Evolutionary conservation across 1,140 invertebrate genomes (phyloP).

Genomic region (Hyles euphorbiae): DNA sequence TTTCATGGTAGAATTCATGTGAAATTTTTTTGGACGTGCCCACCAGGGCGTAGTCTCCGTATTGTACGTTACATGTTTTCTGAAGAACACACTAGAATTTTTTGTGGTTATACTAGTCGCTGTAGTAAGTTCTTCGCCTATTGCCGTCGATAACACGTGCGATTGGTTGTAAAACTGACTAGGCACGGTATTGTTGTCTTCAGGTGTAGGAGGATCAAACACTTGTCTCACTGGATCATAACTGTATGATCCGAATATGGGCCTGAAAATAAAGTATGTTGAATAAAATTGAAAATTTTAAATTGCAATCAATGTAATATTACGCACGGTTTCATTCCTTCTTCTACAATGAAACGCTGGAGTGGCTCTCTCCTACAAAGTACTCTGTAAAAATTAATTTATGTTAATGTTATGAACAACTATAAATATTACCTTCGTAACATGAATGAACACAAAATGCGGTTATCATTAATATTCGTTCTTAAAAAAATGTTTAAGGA

Average conservation of each 20-base stretch:
- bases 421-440: too few relatives aligned
- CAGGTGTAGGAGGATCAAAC: constrained; percentile 15
- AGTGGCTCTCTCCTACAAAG: constrained; percentile 13
- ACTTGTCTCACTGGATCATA: constrained; percentile 38
- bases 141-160: constrained; percentile 1
- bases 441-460: too few relatives aligned
- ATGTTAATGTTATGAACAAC: too few relatives aligned
- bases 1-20: constrained; percentile 7
- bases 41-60: constrained; percentile 4
- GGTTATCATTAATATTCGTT: too few relatives aligned
- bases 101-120: not conserved
- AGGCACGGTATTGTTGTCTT: not conserved
- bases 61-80: constrained; percentile 3
- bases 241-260: constrained; percentile 49
- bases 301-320: not conserved
- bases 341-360: constrained; percentile 17
- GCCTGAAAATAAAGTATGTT: constrained; percentile 27
- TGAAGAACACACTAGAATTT: constrained; percentile 3
- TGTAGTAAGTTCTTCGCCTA: not conserved
- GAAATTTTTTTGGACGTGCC: not conserved
- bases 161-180: constrained; percentile 3
- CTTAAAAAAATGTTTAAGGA: too few relatives aligned
- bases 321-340: constrained; percentile 21
- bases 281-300: not conserved
- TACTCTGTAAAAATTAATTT: constrained; percentile 4